These are phyloP conservation scores for Heteromyza rotundicornis DNA, from an alignment of 2,888 invertebrate genomes.

Conservation along the genomic window DNA sequence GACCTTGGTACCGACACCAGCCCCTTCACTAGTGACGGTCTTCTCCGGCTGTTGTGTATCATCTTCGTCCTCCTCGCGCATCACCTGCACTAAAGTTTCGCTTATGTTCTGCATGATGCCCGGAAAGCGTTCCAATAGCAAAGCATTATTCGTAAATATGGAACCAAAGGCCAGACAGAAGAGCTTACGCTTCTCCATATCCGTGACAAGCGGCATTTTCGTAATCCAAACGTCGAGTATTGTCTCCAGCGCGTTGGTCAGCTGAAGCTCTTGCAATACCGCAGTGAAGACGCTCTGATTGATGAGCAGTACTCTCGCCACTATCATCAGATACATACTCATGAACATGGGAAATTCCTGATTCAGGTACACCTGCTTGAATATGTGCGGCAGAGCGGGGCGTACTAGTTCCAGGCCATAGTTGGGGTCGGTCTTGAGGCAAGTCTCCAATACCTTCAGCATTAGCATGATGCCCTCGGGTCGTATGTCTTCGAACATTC, in stretches of 20 bases:
- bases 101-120: slow-evolving; percentile 76
- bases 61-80: slow-evolving; percentile 73
- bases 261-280: slow-evolving; percentile 63
- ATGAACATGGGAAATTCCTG: slow-evolving; percentile 77
- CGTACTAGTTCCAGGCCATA: slow-evolving; percentile 77
- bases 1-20: slow-evolving; percentile 10
- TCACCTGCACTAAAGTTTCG: slow-evolving; percentile 81
- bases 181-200: slow-evolving; percentile 82
- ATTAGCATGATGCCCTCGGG: slow-evolving; percentile 76
- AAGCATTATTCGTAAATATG: slow-evolving; percentile 72
- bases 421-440: slow-evolving; percentile 75
- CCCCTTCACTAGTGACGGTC: not conserved
- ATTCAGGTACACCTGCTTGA: slow-evolving; percentile 71
- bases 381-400: slow-evolving; percentile 68
- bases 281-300: slow-evolving; percentile 72
- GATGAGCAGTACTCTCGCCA: slow-evolving; percentile 78
- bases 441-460: slow-evolving; percentile 76
- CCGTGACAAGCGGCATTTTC: slow-evolving; percentile 78
- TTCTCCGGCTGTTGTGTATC: slow-evolving; percentile 35
- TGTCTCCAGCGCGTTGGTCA: slow-evolving; percentile 72
- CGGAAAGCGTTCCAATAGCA: slow-evolving; percentile 75
- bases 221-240: slow-evolving; percentile 80
- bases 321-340: slow-evolving; percentile 78
- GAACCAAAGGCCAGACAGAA: slow-evolving; percentile 76
- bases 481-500: slow-evolving; percentile 79